Evolutionary conservation across 2,113 vertebrate species (phyloP), one percentile per base, ranked within the genome.

Genomic region (Lates calcarifer): DNA sequence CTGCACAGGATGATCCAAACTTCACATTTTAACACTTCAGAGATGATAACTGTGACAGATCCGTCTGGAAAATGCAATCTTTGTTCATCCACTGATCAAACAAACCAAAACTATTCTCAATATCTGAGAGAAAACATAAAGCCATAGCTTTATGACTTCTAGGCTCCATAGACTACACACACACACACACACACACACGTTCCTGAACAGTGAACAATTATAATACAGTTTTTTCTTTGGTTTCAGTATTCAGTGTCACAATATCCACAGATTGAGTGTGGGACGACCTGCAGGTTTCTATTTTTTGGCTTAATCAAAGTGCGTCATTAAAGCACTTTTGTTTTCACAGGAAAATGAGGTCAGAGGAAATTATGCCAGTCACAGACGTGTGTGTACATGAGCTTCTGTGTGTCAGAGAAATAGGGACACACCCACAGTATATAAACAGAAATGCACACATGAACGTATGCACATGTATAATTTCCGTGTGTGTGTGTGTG

Each of bases 341-440:
- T 64, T 72, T 63, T 71, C 8, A 29, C 2, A 14, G 14, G 18
- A 37, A 58, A 83, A 78, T 58, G 12, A 76, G 29, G 53, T 81
- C 77, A 64, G 22, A 80, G 81, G 70, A 87, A 82, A 75, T 49
- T 1, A 80, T 60, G 75, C 63, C 74, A 71, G 43, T 47, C 66
- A 71, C 29, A n/a, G 47, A 66, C 11, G 1, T 57, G 62, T 65
- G 62, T 79, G 49, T 26, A 47, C 39, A 24, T 17, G 41, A 67
- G 20, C 39, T 28, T 57, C 1, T 9, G 9, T 61, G 68, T 55
- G 7, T 35, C 22, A 71, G 13, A 39, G 1, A 22, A 67, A 67
- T 0, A 12, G 7, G 6, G 26, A 10, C 5, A 29, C 15, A n/a
- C 6, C 10, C 3, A 17, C 13, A 11, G 22, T 22, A 12, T 2